Percentiles rank a stretch among this genome's conserved stretches.
Evolutionary conservation across 2,113 vertebrate genomes (phyloP).

Genomic region (Protobothrops mucrosquamatus): DNA sequence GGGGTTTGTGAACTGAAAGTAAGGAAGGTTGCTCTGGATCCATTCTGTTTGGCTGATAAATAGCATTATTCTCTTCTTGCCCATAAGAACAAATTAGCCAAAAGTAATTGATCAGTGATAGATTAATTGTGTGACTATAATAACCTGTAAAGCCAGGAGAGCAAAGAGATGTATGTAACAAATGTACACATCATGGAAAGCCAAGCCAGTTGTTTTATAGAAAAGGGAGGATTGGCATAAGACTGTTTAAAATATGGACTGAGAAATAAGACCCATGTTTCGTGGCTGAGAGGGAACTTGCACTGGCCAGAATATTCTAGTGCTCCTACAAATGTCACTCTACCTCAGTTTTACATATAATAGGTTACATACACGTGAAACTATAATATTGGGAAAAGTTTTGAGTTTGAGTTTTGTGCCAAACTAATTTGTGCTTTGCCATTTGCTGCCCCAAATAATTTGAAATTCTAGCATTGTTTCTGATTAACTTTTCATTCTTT

Average conservation of each 20-base stretch:
- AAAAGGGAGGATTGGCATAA: not conserved
- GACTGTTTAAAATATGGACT: not conserved
- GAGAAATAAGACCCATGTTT: not conserved
- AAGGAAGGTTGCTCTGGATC: not conserved
- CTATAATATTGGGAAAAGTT: not conserved
- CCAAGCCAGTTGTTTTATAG: not conserved
- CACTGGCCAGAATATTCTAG: not conserved
- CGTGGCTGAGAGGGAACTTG: not conserved
- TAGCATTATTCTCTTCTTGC: not conserved
- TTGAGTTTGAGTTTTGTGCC: not conserved
- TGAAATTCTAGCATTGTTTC: not conserved
- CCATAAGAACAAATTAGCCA: not conserved
- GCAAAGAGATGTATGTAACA: not conserved
- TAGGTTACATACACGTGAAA: not conserved
- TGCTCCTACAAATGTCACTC: not conserved
- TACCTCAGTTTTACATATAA: not conserved
- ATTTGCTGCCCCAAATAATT: not conserved
- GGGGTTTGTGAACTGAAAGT: not conserved
- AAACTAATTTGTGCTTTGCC: not conserved
- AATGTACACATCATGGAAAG: not conserved
- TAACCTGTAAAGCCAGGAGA: not conserved
- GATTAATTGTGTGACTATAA: not conserved
- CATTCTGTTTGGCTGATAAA: not conserved
- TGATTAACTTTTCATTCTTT: not conserved
- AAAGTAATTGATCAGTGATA: not conserved